Evolutionary conservation across 2,797 vertebrate species (phyloP), one percentile per base, ranked within the genome.

Genomic region (Xiphorhynchus erythropygius): DNA sequence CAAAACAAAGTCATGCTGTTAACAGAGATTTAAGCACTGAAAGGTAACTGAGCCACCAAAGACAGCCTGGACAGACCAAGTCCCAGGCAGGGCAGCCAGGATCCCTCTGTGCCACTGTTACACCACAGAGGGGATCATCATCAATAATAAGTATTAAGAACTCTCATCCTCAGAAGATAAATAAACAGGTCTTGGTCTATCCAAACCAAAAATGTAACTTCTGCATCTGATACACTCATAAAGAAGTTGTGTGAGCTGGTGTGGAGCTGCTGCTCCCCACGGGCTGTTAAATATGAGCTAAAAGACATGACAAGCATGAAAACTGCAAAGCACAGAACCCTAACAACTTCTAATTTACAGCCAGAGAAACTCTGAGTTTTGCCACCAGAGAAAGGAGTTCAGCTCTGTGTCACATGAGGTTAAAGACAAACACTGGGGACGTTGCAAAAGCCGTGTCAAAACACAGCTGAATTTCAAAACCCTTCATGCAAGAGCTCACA

Each of bases 391-490:
- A 35, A 81, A 25, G 17, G 42, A 44, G 17, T n/a, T 27, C 24
- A 41, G 30, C n/a, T 65, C 39, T 28, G 7, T 8, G 44, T 23
- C 2, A 1, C 27, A 28, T 0, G 0, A 56, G 69, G 10, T 16
- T 25, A 39, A 81, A 56, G n/a, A 18, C 83, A 76, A 46, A 18
- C 52, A 46, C 17, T 15, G 44, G 67, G 27, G 35, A 19, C 39
- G 12, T 33, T 71, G 84, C 92, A 87, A 41, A 71, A 90, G n/a
- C 8, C 2, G 1, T 13, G 50, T 17, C 68, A 85, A 65, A 87
- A 76, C 39, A 52, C 80, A 57, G 81, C 4, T 81, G 77, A 9
- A 55, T 92, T 96, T 87, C 93, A 59, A 92, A 95, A 94, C 28
- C 2, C 30, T 10, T 9, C 10, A 2, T 1, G 63, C 70, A 79